Percentiles rank a stretch among this genome's conserved stretches.
Evolutionary conservation across 2,797 vertebrate genomes (phyloP).

Genomic region (Rhinogobio ventralis): DNA sequence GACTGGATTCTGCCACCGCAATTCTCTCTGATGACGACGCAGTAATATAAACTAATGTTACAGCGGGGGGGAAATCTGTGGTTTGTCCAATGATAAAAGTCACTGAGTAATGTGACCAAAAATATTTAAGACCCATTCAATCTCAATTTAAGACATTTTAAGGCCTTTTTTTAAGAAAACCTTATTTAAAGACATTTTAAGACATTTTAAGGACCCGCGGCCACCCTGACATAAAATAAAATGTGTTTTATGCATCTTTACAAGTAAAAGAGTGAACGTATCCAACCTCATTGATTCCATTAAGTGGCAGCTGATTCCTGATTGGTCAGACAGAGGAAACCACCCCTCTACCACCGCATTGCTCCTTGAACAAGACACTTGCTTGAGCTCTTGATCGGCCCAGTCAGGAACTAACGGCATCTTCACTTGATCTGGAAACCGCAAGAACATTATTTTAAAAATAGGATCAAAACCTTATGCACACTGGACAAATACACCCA

Average conservation of each 20-base stretch:
- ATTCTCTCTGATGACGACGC: too few relatives aligned
- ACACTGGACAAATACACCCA: neutral
- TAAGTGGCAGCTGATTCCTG: conserved; percentile 86
- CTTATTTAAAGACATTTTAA: too few relatives aligned
- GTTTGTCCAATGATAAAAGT: too few relatives aligned
- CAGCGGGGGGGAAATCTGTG: too few relatives aligned
- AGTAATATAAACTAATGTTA: too few relatives aligned
- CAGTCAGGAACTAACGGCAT: conserved; percentile 81
- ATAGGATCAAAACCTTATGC: neutral
- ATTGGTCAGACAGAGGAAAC: conserved; percentile 87
- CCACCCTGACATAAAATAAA: too few relatives aligned
- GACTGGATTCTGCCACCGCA: too few relatives aligned
- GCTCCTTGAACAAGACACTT: conserved; percentile 62
- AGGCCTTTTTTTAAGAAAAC: too few relatives aligned
- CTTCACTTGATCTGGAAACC: conserved; percentile 51
- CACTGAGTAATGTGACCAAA: too few relatives aligned
- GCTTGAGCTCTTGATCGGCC: conserved; percentile 83
- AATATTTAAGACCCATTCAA: too few relatives aligned
- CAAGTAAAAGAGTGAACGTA: conserved; percentile 43
- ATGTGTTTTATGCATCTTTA: neutral
- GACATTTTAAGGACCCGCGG: too few relatives aligned
- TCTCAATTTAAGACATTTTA: too few relatives aligned
- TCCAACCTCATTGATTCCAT: conserved; percentile 97
- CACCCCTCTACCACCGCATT: conserved; percentile 81
- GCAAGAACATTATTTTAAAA: conserved; percentile 6